Base-by-base conservation (phyloP, 2,797 vertebrate genomes). In the Pelobates cultripes region DNA sequence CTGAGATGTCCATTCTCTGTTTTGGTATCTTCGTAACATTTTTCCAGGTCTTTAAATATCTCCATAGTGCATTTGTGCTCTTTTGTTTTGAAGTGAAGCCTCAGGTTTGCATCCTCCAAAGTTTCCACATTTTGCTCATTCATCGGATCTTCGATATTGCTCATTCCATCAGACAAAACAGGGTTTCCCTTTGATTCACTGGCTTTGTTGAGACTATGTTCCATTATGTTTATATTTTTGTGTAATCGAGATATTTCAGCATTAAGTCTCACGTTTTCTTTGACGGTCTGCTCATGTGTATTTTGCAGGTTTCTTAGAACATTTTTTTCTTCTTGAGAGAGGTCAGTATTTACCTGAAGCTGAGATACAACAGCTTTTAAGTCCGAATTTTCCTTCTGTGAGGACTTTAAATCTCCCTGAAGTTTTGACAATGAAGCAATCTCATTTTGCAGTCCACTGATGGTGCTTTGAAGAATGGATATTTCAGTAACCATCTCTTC, bases 401-500 rank as follows among this genome's bases (percentile, higher is more conserved):
- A n/a, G 7, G 15, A n/a, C 44, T 82, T 83, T n/a, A 83, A 88
- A 60, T 87, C 81, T 6, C 70, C 80, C 9, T 86, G 90, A 3
- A 87, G 78, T 0, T 69, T 71, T 0, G 86, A 78, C 6, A 86
- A 85, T 0, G 79, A 63, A 0, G 14, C 14, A 0, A 88, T 69
- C 17, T 91, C 89, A 80, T 87, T 82, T 87, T 93, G 91, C 43
- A 95, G 43, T 43, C 91, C 89, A 85, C 86, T 67, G 0, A 95
- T 87, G 80, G 89, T 90, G 61, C 81, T 80, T 84, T 84, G 93
- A 4, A 96, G 89, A 4, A 87, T 85, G 2, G 90, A 87, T 14
- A 89, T 86, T 82, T 97, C 94, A 0, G 88, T 80, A 3, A 91
- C 81, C 89, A 96, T 84, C 43, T 93, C 86, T 0, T 88, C 89